Base-by-base conservation (phyloP, 2,888 invertebrate species). In the Litoditis marina region DNA sequence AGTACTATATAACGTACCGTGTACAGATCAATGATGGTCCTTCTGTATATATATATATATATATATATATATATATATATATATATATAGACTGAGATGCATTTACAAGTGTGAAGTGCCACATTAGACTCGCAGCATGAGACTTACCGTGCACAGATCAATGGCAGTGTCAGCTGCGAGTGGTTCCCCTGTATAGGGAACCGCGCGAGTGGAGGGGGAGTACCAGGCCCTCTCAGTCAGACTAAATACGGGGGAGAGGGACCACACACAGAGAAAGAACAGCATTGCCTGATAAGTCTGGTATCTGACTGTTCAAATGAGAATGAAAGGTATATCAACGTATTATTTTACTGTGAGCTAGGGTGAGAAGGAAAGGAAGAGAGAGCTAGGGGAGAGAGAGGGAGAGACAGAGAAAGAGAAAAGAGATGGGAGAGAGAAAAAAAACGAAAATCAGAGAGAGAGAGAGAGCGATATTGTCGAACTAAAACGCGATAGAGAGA, bases 81-180 rank as follows among this genome's bases (percentile, higher is more conserved):
- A n/a, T n/a, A n/a, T n/a, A n/a, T n/a, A n/a, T n/a, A n/a, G n/a
- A 36, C n/a, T 36, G 39, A n/a, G n/a, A n/a, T 36, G 13, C 39
- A 16, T 36, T 11, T 36, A n/a, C 39, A 36, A 36, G n/a, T 36
- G 1, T 36, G n/a, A 36, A 16, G 39, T 36, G 39, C 13, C 13
- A 1, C n/a, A n/a, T n/a, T n/a, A n/a, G n/a, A n/a, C n/a, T n/a
- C n/a, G n/a, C n/a, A 47, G 19, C 30, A 16, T 27, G 42, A 52
- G 31, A 50, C 65, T 53, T 52, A 67, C 70, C 53, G 66, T 66
- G 63, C 70, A 70, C 28, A 67, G 59, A 57, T 70, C 67, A 44
- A 70, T 68, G 32, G 70, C 70, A 22, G 70, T 67, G 28, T 61
- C 52, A 16, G 66, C 66, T 47, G 51, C 61, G 31, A 69, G 30